Evolutionary conservation across 2,797 vertebrate species (phyloP).

Genomic region (Tarsius wallacei): DNA sequence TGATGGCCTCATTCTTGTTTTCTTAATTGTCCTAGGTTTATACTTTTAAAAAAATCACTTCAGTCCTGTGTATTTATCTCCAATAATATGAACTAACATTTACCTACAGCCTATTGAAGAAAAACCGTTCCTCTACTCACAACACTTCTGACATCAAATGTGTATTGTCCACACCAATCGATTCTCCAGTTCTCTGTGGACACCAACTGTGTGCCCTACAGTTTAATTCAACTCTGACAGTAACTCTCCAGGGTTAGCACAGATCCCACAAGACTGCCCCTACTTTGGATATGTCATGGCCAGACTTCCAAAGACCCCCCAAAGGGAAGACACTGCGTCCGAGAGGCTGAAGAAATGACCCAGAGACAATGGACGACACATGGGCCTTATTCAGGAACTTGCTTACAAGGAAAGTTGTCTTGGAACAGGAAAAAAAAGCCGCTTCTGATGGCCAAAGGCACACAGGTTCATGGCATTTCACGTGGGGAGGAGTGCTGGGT

Average conservation of each 20-base stretch:
- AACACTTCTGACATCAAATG: background rate
- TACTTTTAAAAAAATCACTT: conserved; percentile 7
- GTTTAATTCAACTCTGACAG: background rate
- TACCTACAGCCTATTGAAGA: background rate
- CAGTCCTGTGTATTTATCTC: background rate
- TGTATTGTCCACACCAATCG: background rate
- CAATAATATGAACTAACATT: background rate
- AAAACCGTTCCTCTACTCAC: background rate
- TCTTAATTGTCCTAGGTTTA: conserved; percentile 9
- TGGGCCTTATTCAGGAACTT: too few species aligned
- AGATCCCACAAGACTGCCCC: background rate
- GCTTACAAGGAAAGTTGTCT: too few species aligned
- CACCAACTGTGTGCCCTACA: background rate
- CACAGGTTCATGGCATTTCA: too few species aligned
- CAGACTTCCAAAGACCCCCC: too few species aligned
- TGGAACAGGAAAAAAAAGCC: too few species aligned
- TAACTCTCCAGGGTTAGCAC: background rate
- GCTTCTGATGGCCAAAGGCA: too few species aligned
- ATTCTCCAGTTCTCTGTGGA: background rate
- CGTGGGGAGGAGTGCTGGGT: too few species aligned
- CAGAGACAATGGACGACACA: too few species aligned
- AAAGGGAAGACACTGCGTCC: too few species aligned
- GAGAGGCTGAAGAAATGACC: too few species aligned
- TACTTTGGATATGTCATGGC: background rate
- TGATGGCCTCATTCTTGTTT: background rate